Evolutionary conservation across 2,888 invertebrate species (phyloP).

Genomic region (Phyllotreta cruciferae): DNA sequence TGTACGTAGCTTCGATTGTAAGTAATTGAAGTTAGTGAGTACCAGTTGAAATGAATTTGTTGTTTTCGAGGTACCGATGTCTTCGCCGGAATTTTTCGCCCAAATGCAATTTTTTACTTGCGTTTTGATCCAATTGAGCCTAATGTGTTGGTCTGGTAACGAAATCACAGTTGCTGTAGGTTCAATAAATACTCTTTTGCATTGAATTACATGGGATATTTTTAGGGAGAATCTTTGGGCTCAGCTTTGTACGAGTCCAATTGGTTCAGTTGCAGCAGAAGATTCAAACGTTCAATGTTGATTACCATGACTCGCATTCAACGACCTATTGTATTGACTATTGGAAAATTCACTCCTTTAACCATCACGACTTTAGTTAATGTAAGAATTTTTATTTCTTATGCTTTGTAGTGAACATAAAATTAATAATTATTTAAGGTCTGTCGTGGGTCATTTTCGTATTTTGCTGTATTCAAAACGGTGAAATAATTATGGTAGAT

Average conservation of each 20-base stretch:
- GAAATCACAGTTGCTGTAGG: slow-evolving; percentile 46
- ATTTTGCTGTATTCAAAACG: slow-evolving; percentile 40
- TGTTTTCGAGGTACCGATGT: slow-evolving; percentile 41
- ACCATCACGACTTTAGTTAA: slow-evolving; percentile 41
- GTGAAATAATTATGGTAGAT: slow-evolving; percentile 11
- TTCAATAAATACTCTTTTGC: not conserved
- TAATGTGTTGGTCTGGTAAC: slow-evolving; percentile 47
- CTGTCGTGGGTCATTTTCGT: slow-evolving; percentile 40
- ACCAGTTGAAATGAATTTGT: slow-evolving; percentile 3
- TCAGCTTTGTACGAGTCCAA: slow-evolving; percentile 40
- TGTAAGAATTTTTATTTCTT: slow-evolving; percentile 34
- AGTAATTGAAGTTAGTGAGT: slow-evolving; percentile 25
- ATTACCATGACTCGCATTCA: slow-evolving; percentile 47
- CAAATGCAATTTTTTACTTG: slow-evolving; percentile 43
- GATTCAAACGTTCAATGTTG: slow-evolving; percentile 46
- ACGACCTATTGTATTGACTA: slow-evolving; percentile 44
- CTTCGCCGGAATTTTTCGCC: slow-evolving; percentile 44
- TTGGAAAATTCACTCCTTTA: slow-evolving; percentile 48
- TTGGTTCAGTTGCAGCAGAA: slow-evolving; percentile 43
- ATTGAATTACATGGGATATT: slow-evolving; percentile 1
- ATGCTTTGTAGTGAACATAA: not conserved
- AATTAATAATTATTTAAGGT: slow-evolving; percentile 34
- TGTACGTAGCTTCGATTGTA: slow-evolving; percentile 45
- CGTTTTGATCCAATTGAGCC: slow-evolving; percentile 40
- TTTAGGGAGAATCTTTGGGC: slow-evolving; percentile 40